phyloP scores from a whole-genome alignment of 1,140 invertebrate genomes.

The Apocrypta bakeri region DNA sequence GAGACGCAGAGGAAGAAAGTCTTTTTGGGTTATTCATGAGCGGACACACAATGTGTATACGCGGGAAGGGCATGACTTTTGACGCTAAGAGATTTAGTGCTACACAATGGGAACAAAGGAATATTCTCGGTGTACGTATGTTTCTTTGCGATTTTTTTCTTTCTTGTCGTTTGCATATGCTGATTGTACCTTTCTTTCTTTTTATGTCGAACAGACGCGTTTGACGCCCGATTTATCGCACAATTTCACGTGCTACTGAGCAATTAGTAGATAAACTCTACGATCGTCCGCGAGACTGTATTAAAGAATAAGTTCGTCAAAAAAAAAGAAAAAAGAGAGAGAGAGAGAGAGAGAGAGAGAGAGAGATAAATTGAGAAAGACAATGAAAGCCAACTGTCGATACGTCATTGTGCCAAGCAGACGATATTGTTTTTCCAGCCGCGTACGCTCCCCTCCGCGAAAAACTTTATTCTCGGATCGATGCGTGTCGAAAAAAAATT shows the following conservation, averaged over 20 bases:
- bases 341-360: neutral
- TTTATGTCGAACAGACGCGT: neutral
- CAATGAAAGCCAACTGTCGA: constrained; percentile 54
- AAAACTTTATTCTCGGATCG: constrained; percentile 29
- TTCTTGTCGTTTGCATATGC: neutral
- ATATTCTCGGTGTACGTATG: no score
- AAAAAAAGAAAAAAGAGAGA: constrained; percentile 4
- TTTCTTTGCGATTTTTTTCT: no score
- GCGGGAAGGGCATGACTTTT: neutral
- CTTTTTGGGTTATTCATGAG: neutral
- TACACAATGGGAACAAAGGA: neutral
- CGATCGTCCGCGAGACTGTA: neutral
- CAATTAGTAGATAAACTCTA: neutral
- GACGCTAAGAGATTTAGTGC: neutral
- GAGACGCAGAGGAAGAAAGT: neutral
- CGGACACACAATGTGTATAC: neutral
- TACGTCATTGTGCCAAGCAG: constrained; percentile 53
- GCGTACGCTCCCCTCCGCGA: constrained; percentile 1
- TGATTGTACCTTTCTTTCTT: neutral
- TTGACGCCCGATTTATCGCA: no score
- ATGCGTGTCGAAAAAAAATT: neutral
- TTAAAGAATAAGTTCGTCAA: neutral
- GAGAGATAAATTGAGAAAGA: no score
- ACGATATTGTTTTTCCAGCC: constrained; percentile 53
- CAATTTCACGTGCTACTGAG: no score